Percentiles rank a stretch among this genome's conserved stretches.
Conservation (phyloP, 2,888 invertebrate genomes). For the Dyspetes luteomarginatus region DNA sequence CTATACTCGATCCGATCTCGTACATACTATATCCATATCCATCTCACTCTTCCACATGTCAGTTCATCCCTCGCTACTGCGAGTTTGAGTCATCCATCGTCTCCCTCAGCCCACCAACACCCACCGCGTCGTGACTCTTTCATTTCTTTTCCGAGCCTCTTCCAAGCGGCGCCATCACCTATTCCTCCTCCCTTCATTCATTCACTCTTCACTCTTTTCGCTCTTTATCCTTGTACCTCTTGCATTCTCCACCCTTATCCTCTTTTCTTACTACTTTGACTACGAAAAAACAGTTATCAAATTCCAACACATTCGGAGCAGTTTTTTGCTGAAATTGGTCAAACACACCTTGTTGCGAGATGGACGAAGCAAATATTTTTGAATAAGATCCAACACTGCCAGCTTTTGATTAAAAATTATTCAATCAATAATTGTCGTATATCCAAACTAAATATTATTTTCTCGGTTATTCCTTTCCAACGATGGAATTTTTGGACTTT, state of each 20-base stretch:
- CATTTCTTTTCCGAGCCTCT: conserved; percentile 51
- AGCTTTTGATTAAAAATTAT: conserved; percentile 49
- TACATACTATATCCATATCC: conserved; percentile 64
- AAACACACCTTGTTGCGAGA: too few relatives aligned
- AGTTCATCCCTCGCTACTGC: conserved; percentile 52
- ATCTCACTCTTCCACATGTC: conserved; percentile 59
- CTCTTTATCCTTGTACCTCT: background rate
- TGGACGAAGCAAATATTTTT: too few relatives aligned
- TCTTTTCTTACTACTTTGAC: background rate
- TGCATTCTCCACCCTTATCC: background rate
- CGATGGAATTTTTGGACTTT: too few relatives aligned
- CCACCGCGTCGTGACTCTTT: conserved; percentile 31
- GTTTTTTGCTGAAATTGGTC: too few relatives aligned
- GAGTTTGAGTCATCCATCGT: conserved; percentile 51
- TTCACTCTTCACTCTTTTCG: conserved; percentile 16
- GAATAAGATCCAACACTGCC: too few relatives aligned
- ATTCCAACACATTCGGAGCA: too few relatives aligned
- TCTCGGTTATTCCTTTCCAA: too few relatives aligned
- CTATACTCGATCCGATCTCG: conserved; percentile 72
- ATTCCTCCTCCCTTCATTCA: conserved; percentile 15
- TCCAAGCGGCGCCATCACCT: conserved; percentile 17
- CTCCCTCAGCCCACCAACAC: conserved; percentile 40
- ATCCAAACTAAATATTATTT: too few relatives aligned
- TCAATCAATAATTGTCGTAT: conserved; percentile 61
- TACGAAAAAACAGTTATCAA: background rate